These are phyloP conservation scores for Lasiommata megera DNA, from an alignment of 2,888 invertebrate genomes.

Conservation along the genomic window DNA sequence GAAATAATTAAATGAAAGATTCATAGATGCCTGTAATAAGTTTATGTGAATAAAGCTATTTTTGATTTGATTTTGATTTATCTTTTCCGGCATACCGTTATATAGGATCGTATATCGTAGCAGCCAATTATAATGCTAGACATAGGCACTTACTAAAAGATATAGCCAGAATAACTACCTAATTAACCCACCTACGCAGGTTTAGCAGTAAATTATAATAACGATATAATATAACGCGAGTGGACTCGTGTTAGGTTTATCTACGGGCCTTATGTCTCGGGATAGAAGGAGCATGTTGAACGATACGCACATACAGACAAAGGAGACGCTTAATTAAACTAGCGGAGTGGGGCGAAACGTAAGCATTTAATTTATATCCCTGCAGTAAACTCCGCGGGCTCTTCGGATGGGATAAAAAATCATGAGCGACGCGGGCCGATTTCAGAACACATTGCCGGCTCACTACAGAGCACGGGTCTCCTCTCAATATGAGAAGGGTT, in stretches of 20 bases:
- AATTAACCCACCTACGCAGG: not conserved
- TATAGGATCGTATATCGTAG: not conserved
- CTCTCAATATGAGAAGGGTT: no score
- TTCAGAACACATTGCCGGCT: no score
- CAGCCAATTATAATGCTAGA: not conserved
- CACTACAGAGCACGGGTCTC: no score
- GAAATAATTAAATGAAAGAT: no score
- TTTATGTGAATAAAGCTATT: no score
- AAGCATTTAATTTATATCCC: slow-evolving; percentile 81
- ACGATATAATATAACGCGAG: slow-evolving; percentile 7
- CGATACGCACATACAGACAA: slow-evolving; percentile 75
- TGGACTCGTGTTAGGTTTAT: slow-evolving; percentile 20
- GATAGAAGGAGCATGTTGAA: slow-evolving; percentile 66
- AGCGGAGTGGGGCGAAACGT: slow-evolving; percentile 77
- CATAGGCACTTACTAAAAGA: not conserved
- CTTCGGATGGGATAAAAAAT: slow-evolving; percentile 49
- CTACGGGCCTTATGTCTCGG: slow-evolving; percentile 36
- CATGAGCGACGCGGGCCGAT: slow-evolving; percentile 36
- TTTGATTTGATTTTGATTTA: no score
- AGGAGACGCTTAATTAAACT: slow-evolving; percentile 79
- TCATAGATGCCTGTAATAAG: no score
- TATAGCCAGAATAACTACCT: not conserved
- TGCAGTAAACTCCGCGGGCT: slow-evolving; percentile 78
- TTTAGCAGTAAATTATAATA: slow-evolving; percentile 4
- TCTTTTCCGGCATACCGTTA: no score